Evolutionary conservation across 2,888 invertebrate genomes (phyloP).

Genomic region (Apocheima hispidaria): DNA sequence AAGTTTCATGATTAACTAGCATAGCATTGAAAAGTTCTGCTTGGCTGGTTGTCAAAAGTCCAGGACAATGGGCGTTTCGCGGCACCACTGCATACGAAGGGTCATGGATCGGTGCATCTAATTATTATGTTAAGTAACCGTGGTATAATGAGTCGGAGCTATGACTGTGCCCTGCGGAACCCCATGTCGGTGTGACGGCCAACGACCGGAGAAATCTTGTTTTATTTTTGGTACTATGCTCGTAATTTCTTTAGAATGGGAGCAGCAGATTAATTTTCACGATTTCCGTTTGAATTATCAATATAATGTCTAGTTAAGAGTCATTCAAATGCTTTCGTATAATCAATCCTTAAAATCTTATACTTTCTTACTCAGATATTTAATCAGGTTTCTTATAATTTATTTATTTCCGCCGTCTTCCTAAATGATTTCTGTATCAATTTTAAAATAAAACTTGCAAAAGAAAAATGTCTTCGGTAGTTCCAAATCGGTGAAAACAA

Average conservation of each 20-base stretch:
- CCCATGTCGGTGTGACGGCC: slow-evolving; percentile 43
- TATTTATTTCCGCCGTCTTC: not conserved
- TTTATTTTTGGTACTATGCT: slow-evolving; percentile 41
- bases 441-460: too few relatives aligned
- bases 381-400: not conserved
- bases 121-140: slow-evolving; percentile 58
- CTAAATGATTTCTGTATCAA: not conserved
- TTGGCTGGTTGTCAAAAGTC: slow-evolving; percentile 64
- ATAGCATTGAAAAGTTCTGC: slow-evolving; percentile 54
- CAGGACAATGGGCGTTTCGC: slow-evolving; percentile 64
- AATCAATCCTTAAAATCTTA: not conserved
- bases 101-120: slow-evolving; percentile 59
- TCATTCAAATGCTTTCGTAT: slow-evolving; percentile 10
- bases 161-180: slow-evolving; percentile 45
- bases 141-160: slow-evolving; percentile 35
- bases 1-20: slow-evolving; percentile 32
- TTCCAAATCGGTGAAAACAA: not conserved
- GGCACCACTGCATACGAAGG: slow-evolving; percentile 58
- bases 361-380: not conserved
- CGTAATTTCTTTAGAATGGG: slow-evolving; percentile 30
- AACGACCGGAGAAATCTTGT: slow-evolving; percentile 41
- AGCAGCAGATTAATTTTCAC: slow-evolving; percentile 20
- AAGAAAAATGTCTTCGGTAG: not conserved
- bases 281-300: slow-evolving; percentile 18
- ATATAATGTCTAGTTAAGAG: slow-evolving; percentile 9